A percentile compares a stretch with the other conserved stretches of the same genome.
Conservation (phyloP, 2,113 vertebrate species). For the Myodes glareolus region DNA sequence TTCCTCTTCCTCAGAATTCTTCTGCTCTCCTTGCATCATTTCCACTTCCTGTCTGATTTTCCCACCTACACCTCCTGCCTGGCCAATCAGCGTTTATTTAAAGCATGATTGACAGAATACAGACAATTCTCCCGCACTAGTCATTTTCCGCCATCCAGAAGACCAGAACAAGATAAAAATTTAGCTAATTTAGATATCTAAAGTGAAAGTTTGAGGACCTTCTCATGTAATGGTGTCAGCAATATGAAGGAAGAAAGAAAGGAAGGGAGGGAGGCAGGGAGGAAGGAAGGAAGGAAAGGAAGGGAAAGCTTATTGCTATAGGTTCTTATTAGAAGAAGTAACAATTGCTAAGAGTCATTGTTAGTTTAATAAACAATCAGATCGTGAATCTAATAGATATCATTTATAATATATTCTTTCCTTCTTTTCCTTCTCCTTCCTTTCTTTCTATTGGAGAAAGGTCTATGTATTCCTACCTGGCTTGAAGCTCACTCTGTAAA, state of each 20-base stretch:
- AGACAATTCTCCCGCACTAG: too few species aligned
- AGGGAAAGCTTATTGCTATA: slow-evolving; percentile 85
- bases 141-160: background rate
- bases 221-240: background rate
- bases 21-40: too few species aligned
- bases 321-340: slow-evolving; percentile 90
- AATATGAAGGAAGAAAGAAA: too few species aligned
- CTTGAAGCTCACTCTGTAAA: background rate
- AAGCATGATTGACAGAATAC: too few species aligned
- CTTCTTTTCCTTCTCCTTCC: background rate
- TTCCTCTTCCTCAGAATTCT: too few species aligned
- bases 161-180: background rate
- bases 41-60: too few species aligned
- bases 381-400: slow-evolving; percentile 90
- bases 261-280: too few species aligned
- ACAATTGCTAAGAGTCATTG: slow-evolving; percentile 84
- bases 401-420: slow-evolving; percentile 79
- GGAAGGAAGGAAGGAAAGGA: too few species aligned
- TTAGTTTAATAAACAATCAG: slow-evolving; percentile 91
- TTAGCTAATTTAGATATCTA: background rate
- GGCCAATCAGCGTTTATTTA: too few species aligned
- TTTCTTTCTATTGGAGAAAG: background rate
- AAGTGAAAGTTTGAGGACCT: background rate
- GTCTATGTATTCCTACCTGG: background rate
- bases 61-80: too few species aligned